These are phyloP conservation scores for Brachionus sp. DNA, from an alignment of 1,140 invertebrate genomes.

Conservation along the genomic window DNA sequence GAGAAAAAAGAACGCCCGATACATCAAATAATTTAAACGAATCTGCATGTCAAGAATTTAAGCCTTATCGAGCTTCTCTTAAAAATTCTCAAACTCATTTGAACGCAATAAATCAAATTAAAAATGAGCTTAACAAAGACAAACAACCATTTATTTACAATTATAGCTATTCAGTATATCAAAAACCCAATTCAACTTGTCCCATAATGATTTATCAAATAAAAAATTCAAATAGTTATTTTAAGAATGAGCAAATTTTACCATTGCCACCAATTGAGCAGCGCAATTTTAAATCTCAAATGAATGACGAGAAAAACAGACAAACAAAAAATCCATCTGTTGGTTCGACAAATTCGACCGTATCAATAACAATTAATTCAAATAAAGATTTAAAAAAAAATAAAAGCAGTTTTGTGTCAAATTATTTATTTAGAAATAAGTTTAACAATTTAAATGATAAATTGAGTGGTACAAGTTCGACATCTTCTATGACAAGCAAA, in stretches of 20 bases:
- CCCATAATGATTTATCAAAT: neutral
- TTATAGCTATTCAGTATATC: neutral
- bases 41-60: neutral
- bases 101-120: slow-evolving; percentile 3
- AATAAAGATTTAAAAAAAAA: neutral
- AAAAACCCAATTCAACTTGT: neutral
- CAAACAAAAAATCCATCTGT: neutral
- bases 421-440: slow-evolving; percentile 17
- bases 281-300: neutral
- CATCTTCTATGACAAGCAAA: neutral
- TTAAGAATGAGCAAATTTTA: neutral
- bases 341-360: neutral
- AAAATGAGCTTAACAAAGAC: neutral
- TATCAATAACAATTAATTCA: neutral
- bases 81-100: neutral
- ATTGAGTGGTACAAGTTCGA: neutral
- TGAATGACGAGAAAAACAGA: neutral
- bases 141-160: neutral
- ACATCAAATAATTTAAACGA: neutral
- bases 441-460: neutral
- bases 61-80: neutral
- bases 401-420: neutral
- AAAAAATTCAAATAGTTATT: neutral
- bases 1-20: neutral
- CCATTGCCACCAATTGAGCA: neutral